Evolutionary conservation across 2,888 invertebrate species (phyloP).

Genomic region (Chaetogeoica ovagalla): DNA sequence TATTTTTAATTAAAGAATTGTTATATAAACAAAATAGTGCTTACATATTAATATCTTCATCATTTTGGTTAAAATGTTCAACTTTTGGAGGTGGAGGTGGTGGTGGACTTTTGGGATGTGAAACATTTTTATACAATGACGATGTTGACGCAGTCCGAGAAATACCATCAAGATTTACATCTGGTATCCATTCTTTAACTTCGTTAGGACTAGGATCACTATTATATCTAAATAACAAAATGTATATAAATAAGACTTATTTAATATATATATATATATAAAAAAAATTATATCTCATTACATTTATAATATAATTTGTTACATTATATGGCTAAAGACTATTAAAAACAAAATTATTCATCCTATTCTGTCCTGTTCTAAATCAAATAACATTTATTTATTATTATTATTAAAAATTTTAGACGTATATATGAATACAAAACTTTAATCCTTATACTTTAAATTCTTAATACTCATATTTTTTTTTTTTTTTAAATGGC

Average conservation of each 20-base stretch:
- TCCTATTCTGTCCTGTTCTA: no score
- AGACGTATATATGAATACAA: background rate
- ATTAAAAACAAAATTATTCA: no score
- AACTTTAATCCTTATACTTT: background rate
- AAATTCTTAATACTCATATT: background rate
- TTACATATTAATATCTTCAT: conserved; percentile 30
- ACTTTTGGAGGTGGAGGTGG: conserved; percentile 28
- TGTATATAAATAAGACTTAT: background rate
- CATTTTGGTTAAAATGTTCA: conserved; percentile 6
- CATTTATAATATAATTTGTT: no score
- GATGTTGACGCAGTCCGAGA: conserved; percentile 40
- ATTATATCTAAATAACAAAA: conserved; percentile 32
- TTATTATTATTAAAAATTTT: no score
- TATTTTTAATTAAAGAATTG: background rate
- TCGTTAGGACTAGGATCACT: conserved; percentile 48
- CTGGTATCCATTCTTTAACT: conserved; percentile 46
- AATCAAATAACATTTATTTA: no score
- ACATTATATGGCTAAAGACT: no score
- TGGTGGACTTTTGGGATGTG: conserved; percentile 30
- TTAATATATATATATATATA: no score
- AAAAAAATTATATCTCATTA: no score
- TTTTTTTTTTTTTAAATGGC: no score
- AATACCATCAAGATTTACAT: conserved; percentile 34
- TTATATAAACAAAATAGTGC: background rate
- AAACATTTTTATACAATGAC: conserved; percentile 38